Conservation (phyloP, 2,888 invertebrate species). For the Steinernema scapterisci region DNA sequence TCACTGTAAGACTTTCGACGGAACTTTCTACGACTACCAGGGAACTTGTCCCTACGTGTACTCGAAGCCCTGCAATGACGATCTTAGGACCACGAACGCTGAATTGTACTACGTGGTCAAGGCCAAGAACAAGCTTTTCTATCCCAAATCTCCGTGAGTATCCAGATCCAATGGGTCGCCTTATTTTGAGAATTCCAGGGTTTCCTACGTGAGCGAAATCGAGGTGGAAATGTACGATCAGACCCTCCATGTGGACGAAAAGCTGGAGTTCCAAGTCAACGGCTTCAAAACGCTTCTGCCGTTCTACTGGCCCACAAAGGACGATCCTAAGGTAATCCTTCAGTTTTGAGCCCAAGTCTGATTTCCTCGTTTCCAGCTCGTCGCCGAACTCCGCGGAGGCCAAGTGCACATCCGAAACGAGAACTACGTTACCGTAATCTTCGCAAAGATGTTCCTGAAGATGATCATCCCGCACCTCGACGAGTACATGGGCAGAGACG, state of each 20-base stretch:
- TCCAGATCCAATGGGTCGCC: background rate
- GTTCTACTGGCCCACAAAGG: background rate
- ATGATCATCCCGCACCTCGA: background rate
- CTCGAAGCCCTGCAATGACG: background rate
- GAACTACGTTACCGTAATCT: background rate
- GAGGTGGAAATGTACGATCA: background rate
- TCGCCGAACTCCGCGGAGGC: background rate
- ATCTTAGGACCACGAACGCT: background rate
- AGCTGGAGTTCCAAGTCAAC: background rate
- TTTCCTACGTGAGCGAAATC: constrained; percentile 24
- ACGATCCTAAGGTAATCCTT: background rate
- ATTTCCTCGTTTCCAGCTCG: background rate
- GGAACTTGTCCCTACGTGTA: constrained; percentile 15
- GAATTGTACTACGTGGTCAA: constrained; percentile 1
- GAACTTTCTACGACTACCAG: constrained; percentile 13
- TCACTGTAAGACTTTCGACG: constrained; percentile 13
- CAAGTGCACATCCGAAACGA: background rate
- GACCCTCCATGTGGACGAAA: constrained; percentile 2
- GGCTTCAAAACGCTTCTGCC: background rate
- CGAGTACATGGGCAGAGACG: background rate
- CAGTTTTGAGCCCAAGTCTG: background rate
- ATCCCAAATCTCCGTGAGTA: constrained; percentile 6
- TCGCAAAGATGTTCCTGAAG: background rate
- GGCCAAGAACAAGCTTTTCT: constrained; percentile 22
- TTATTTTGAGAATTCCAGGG: background rate